A percentile compares a stretch with the other conserved stretches of the same genome.
phyloP scores from a whole-genome alignment of 2,797 vertebrate genomes.

The Myoxocephalus aenaeus region DNA sequence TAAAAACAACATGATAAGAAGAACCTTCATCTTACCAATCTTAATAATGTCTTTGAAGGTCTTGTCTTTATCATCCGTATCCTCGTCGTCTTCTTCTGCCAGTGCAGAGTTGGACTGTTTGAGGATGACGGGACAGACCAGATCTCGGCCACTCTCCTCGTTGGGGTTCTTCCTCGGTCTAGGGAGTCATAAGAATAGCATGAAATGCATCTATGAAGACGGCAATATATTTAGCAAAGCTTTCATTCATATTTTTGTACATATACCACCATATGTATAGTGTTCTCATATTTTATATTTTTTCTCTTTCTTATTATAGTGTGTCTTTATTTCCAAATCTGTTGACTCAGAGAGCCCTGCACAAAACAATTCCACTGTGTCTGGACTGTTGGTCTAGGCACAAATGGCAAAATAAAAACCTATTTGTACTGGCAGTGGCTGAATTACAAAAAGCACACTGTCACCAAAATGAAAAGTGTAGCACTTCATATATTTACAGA shows the following conservation, averaged over 20 bases:
- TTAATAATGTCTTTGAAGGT: background rate
- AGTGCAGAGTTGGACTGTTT: background rate
- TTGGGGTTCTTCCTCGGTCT: background rate
- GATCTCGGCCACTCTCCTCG: background rate
- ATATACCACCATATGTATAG: no score
- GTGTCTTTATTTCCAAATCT: no score
- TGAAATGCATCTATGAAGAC: background rate
- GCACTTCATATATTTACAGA: no score
- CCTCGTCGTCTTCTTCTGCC: background rate
- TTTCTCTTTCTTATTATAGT: no score
- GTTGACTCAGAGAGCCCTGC: no score
- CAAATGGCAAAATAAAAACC: no score
- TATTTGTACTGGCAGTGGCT: background rate
- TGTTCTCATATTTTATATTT: no score
- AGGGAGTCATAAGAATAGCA: background rate
- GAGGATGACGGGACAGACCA: constrained; percentile 12
- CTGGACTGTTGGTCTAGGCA: no score
- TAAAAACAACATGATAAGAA: background rate
- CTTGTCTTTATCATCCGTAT: background rate
- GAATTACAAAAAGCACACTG: background rate
- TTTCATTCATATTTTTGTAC: background rate
- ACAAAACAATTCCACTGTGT: no score
- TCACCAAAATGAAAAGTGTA: no score
- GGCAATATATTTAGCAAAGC: no score
- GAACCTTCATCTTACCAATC: background rate